Percentiles rank a stretch among this genome's conserved stretches.
Evolutionary conservation across 2,888 invertebrate genomes (phyloP).

Genomic region (Pristionchus maxplancki): DNA sequence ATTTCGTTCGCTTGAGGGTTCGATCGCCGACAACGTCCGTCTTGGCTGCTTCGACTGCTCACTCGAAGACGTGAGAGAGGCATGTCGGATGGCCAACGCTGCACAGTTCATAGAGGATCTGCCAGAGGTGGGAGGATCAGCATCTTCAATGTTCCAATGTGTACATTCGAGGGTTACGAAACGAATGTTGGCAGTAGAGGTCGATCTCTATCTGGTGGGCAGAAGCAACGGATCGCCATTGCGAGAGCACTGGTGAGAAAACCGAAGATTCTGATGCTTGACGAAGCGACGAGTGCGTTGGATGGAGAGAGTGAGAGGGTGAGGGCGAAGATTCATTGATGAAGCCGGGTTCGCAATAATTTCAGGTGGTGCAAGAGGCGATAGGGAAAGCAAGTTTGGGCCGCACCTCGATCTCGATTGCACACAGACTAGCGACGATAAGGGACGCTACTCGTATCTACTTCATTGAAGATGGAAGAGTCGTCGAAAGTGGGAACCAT

Average conservation of each 20-base stretch:
- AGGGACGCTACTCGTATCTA: conserved; percentile 37
- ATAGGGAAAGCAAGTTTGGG: not conserved
- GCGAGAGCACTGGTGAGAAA: conserved; percentile 64
- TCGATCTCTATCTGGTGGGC: no score
- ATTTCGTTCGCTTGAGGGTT: not conserved
- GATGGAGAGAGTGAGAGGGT: conserved; percentile 52
- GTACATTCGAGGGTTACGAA: conserved; percentile 55
- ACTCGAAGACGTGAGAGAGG: conserved; percentile 51
- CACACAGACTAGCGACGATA: conserved; percentile 41
- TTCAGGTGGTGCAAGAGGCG: conserved; percentile 40
- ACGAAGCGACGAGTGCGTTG: no score
- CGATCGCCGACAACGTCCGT: conserved; percentile 20
- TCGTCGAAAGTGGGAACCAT: conserved; percentile 17
- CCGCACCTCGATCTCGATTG: conserved; percentile 21
- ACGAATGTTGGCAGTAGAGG: conserved; percentile 57
- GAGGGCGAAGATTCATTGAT: no score
- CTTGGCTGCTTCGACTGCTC: not conserved
- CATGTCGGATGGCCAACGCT: conserved; percentile 54
- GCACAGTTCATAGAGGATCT: conserved; percentile 54
- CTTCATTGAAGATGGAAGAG: no score
- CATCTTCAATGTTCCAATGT: no score
- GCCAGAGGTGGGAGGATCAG: conserved; percentile 38
- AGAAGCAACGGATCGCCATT: no score
- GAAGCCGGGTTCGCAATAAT: no score
- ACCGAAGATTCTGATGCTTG: conserved; percentile 71